A percentile compares a stretch with the other conserved stretches of the same genome.
Conservation (phyloP, 1,140 invertebrate species). For the Rhynchophorus ferrugineus region DNA sequence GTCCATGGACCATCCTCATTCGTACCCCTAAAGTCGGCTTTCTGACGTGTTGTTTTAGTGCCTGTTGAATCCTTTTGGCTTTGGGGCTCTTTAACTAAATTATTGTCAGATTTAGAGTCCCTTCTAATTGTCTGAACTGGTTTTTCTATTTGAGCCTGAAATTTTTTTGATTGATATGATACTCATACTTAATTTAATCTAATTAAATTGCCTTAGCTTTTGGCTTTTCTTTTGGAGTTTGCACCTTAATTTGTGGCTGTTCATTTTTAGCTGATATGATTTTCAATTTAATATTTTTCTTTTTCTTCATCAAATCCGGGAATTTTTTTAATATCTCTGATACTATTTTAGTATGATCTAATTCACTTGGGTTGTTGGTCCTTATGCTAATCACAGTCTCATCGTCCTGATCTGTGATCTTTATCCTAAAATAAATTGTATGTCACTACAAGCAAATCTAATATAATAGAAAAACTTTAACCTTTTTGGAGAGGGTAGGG, state of each 20-base stretch:
- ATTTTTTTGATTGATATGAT: no score
- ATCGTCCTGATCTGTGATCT: slow-evolving; percentile 12
- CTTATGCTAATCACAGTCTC: slow-evolving; percentile 38
- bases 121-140: no score
- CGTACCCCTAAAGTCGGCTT: slow-evolving; percentile 25
- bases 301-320: slow-evolving; percentile 76
- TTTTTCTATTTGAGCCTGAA: no score
- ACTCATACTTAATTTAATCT: no score
- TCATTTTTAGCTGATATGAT: slow-evolving; percentile 53
- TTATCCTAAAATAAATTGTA: slow-evolving; percentile 13
- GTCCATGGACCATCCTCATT: slow-evolving; percentile 53
- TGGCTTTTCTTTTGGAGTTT: slow-evolving; percentile 8
- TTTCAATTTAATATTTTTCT: slow-evolving; percentile 80
- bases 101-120: no score
- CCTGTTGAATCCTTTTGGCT: neutral
- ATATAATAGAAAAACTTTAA: neutral
- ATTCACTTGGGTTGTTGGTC: slow-evolving; percentile 24
- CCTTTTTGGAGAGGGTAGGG: slow-evolving; percentile 13
- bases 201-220: slow-evolving; percentile 10
- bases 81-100: no score
- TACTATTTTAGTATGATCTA: slow-evolving; percentile 78
- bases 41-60: slow-evolving; percentile 2
- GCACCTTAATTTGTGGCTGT: slow-evolving; percentile 4
- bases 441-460: no score
- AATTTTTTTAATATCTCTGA: slow-evolving; percentile 80